These are phyloP conservation scores for Dermatophagoides farinae DNA, from an alignment of 1,140 invertebrate species.

Conservation along the genomic window DNA sequence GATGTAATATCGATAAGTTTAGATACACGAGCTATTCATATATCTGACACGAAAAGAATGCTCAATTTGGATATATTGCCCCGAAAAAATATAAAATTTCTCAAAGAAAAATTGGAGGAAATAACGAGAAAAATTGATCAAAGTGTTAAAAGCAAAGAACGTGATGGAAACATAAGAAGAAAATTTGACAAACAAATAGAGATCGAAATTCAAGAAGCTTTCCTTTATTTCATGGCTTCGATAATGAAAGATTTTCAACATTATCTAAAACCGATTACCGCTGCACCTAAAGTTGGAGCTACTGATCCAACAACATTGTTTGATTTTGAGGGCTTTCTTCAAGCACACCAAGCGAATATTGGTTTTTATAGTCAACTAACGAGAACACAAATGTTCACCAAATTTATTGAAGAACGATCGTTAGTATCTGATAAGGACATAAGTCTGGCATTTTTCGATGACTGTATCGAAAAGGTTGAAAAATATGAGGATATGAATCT, in stretches of 20 bases:
- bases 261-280: conserved; percentile 79
- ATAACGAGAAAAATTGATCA: conserved; percentile 36
- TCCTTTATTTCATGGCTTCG: conserved; percentile 82
- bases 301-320: conserved; percentile 88
- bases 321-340: conserved; percentile 50
- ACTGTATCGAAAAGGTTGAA: conserved; percentile 61
- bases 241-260: conserved; percentile 75
- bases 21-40: conserved; percentile 67
- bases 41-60: conserved; percentile 65
- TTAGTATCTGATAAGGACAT: conserved; percentile 91
- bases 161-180: conserved; percentile 1
- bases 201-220: conserved; percentile 86
- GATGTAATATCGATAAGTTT: conserved; percentile 96
- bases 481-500: conserved; percentile 25
- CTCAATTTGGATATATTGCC: conserved; percentile 65
- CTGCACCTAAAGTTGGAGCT: conserved; percentile 71
- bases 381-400: conserved; percentile 89
- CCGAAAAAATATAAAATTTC: conserved; percentile 50
- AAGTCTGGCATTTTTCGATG: conserved; percentile 87
- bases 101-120: conserved; percentile 48
- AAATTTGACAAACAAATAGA: conserved; percentile 47
- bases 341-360: conserved; percentile 49
- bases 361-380: conserved; percentile 75
- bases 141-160: neutral
- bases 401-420: conserved; percentile 94